A percentile compares a stretch with the other conserved stretches of the same genome.
Conservation (phyloP, 2,888 invertebrate genomes). For the Epicampocera succincta region DNA sequence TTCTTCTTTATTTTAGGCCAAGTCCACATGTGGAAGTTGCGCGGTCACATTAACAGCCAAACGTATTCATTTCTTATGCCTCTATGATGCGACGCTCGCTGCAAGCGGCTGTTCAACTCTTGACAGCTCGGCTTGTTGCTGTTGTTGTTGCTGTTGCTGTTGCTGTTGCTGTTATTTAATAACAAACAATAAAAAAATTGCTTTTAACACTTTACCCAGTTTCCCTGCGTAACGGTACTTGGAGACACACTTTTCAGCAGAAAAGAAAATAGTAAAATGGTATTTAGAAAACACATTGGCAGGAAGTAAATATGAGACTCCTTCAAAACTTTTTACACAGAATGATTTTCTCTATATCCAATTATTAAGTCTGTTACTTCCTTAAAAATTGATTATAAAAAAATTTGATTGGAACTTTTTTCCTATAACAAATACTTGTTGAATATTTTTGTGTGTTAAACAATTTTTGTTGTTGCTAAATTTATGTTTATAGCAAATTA, state of each 20-base stretch:
- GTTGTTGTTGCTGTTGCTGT: conserved; percentile 17
- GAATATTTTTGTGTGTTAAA: no score
- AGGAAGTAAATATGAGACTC: no score
- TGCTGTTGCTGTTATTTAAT: conserved; percentile 52
- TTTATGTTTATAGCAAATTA: no score
- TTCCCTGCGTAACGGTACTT: conserved; percentile 57
- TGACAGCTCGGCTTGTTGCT: conserved; percentile 2
- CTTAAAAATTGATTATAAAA: no score
- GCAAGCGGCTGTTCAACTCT: conserved; percentile 51
- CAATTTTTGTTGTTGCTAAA: no score
- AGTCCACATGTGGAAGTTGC: conserved; percentile 68
- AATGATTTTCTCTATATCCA: no score
- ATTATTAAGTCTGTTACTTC: no score
- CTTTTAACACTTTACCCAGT: conserved; percentile 46
- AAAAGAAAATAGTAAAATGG: no score
- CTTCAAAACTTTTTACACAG: no score
- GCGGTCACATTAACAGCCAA: neutral
- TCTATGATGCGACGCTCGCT: neutral
- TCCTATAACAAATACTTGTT: no score
- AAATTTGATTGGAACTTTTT: no score
- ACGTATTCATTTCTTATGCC: neutral
- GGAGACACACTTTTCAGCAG: conserved; percentile 30
- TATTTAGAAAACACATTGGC: no score
- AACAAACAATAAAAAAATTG: conserved; percentile 35
- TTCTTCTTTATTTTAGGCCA: conserved; percentile 64